Evolutionary conservation across 1,140 invertebrate genomes (phyloP), one percentile per base, ranked within the genome.

Genomic region (Papilio machaon): DNA sequence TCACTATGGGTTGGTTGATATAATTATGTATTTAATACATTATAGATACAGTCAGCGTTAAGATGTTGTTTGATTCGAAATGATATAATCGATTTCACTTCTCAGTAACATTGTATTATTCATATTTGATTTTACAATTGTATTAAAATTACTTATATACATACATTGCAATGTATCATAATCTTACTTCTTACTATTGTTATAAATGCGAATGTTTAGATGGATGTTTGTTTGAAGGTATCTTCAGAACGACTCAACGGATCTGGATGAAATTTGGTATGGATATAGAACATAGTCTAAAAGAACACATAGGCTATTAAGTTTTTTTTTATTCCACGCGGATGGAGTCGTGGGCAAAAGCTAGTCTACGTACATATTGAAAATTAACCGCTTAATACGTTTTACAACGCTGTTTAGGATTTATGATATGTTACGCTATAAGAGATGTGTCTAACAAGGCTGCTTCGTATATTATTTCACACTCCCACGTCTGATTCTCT

Each of bases 391-490:
- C 7, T 70, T 70, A 70, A 15, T 35, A 70, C 23, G 30, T 11
- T 35, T 70, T 70, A 70, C 30, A 17, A 70, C 30, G 11, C 30
- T 35, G 38, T 70, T 35, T 70, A 70, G 64, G 64, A 70, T 70
- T 70, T 70, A 70, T 70, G 64, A 70, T 70, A 70, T 30, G 30
- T 70, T 38, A 70, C 64, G 64, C 23, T 70, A 70, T 38, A 35
- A 70, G 64, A 30, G 64, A 13, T 38, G 23, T 70, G 64, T 70
- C 64, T 70, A 35, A 70, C 30, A 70, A 70, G 64, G 64, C 30
- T 70, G 64, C 23, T 70, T 70, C 64, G 64, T 70, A 70, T 70
- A 70, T 70, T 70, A 70, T 70, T 70, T 70, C 64, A 70, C 64
- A 70, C 64, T 70, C 64, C 64, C 64, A 70, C 64, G 64, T 70